phyloP scores from a whole-genome alignment of 37 sponge, comb jelly and placozoan genomes.

The Geodia barretti region DNA sequence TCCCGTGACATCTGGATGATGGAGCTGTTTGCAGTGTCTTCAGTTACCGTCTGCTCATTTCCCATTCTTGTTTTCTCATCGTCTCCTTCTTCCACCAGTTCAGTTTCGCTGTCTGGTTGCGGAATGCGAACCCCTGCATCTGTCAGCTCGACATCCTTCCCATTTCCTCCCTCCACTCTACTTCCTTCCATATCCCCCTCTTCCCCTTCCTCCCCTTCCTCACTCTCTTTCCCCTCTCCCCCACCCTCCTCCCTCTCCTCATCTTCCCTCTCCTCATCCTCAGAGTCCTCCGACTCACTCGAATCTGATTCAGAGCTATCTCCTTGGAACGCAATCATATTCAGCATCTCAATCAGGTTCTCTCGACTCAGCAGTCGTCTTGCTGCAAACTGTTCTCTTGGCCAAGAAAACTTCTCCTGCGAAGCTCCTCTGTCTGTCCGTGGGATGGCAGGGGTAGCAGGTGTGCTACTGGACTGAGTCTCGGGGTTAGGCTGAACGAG shows the following conservation, averaged over 20 bases:
- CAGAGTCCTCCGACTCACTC: neutral
- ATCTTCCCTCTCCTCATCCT: neutral
- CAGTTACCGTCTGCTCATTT: too few relatives aligned
- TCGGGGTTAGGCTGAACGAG: neutral
- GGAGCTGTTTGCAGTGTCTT: too few relatives aligned
- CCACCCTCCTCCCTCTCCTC: neutral
- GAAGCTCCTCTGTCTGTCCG: neutral
- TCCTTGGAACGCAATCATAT: neutral
- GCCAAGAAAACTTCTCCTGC: neutral
- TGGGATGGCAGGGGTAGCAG: neutral
- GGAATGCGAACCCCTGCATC: neutral
- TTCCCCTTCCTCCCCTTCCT: conserved; percentile 4
- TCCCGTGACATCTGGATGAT: too few relatives aligned
- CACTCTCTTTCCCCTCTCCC: too few relatives aligned
- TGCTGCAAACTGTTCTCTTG: neutral
- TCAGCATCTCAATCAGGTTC: conserved; percentile 26
- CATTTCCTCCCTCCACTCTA: too few relatives aligned
- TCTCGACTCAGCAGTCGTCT: conserved; percentile 1
- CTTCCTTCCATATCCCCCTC: neutral
- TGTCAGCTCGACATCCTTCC: too few relatives aligned
- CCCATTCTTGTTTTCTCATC: too few relatives aligned
- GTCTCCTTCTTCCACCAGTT: too few relatives aligned
- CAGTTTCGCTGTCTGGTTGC: too few relatives aligned
- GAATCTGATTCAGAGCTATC: conserved; percentile 9
- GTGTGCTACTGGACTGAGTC: neutral